Evolutionary conservation across 2,113 vertebrate genomes (phyloP).

Genomic region (Sinocyclocheilus grahami): DNA sequence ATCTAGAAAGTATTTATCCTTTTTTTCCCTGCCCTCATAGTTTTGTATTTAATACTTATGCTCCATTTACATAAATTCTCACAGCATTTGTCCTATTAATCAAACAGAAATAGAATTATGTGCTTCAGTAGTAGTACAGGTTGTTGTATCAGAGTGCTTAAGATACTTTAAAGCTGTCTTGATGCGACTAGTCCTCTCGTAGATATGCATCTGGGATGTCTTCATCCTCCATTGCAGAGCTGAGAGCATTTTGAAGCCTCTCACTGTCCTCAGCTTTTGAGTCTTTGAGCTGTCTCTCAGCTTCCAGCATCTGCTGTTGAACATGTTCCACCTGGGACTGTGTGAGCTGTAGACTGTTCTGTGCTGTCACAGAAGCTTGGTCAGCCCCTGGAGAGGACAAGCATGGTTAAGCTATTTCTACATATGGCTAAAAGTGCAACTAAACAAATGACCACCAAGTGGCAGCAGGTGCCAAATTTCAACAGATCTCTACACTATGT

Average conservation of each 20-base stretch:
- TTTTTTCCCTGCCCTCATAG: background rate
- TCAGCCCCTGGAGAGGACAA: conserved; percentile 78
- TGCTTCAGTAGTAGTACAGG: background rate
- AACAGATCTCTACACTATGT: background rate
- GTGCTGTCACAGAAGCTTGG: conserved; percentile 75
- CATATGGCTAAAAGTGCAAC: background rate
- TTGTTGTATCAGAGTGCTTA: background rate
- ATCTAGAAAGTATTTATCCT: background rate
- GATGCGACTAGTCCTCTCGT: conserved; percentile 56
- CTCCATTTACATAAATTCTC: background rate
- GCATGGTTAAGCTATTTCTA: background rate
- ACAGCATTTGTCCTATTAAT: background rate
- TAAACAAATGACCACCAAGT: background rate
- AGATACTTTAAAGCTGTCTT: background rate
- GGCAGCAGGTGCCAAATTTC: background rate
- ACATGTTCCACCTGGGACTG: conserved; percentile 80
- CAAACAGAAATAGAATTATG: background rate
- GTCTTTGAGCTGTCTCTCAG: conserved; percentile 79
- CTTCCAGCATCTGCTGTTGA: conserved; percentile 75
- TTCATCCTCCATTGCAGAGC: conserved; percentile 33
- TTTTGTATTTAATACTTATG: background rate
- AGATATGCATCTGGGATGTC: conserved; percentile 65
- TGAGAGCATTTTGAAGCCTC: conserved; percentile 21
- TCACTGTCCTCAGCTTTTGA: conserved; percentile 68
- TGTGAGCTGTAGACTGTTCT: conserved; percentile 79